Base-by-base conservation (phyloP, 2,888 invertebrate genomes). In the Ennomos erosarius region DNA sequence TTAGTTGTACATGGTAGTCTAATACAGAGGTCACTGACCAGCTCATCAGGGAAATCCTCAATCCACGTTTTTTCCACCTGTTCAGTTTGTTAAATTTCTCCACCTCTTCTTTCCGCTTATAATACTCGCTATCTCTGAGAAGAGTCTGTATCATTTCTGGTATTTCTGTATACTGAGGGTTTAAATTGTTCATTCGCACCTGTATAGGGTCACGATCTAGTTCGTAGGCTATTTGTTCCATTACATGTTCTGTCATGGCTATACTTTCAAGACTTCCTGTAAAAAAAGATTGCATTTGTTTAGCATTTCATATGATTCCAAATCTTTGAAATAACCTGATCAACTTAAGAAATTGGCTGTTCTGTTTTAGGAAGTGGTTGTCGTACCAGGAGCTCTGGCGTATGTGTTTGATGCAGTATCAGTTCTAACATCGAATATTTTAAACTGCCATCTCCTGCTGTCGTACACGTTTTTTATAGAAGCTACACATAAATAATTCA, bases 31-130 rank as follows among this genome's bases (percentile, higher is more conserved):
- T 70, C 1, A 95, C 85, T 0, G 93, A 93, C 87, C 95, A 97
- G 69, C 93, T 94, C 94, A 97, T 94, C 3, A 96, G 93, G 9
- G 95, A 90, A 8, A 97, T 75, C 10, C 95, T 88, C 1, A 96
- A 82, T 0, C 96, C 98, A 38, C 94, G 93, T 79, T 98, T 98
- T 71, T 94, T 96, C 97, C 97, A 98, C 33, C 85, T 71, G 84
- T 97, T 97, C 50, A 93, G 91, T 67, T 86, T 85, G 73, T 97
- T 97, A 73, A 94, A 96, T 8, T 84, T 76, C 11, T 92, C 85
- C 2, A 95, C 90, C 42, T 90, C 92, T 55, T 82, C 80, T 67
- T 90, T 93, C 9, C 96, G 87, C 9, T 84, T 75, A 0, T 91
- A 85, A 69, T 95, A 95, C 44, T 95, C 93, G 0, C 93, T 79